Conservation (phyloP, 2,888 invertebrate species). For the Aphidoletes aphidimyza region DNA sequence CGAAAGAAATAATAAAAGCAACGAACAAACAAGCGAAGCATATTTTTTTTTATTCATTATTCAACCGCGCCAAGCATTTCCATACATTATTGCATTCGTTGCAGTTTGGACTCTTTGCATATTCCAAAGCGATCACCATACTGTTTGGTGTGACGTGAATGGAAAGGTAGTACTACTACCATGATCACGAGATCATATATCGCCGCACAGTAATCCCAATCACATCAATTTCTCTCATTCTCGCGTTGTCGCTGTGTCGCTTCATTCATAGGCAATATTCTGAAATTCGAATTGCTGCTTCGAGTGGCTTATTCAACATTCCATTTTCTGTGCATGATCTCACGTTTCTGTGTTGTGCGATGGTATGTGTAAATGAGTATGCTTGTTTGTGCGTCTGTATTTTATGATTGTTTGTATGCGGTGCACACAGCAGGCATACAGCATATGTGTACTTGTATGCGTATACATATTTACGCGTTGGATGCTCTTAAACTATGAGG, state of each 20-base stretch:
- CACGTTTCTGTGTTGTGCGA: background rate
- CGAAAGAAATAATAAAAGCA: no score
- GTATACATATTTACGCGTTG: background rate
- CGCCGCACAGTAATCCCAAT: background rate
- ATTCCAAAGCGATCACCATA: background rate
- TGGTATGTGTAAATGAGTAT: background rate
- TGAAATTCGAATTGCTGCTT: background rate
- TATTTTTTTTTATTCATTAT: no score
- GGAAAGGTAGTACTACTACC: background rate
- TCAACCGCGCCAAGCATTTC: no score
- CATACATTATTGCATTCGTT: no score
- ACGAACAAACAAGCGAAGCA: no score
- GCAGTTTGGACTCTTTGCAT: no score
- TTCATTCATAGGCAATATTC: background rate
- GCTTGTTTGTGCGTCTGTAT: background rate
- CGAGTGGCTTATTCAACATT: slow-evolving; percentile 33
- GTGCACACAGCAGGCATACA: no score
- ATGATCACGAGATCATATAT: slow-evolving; percentile 41
- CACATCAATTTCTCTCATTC: background rate
- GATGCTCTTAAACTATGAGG: background rate
- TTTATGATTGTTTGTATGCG: background rate
- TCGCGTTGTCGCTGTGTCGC: background rate
- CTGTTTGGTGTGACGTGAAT: background rate
- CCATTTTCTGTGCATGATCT: slow-evolving; percentile 13
- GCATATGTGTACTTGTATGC: background rate